Evolutionary conservation across 2,888 invertebrate species (phyloP).

Genomic region (Dryococelus australis): DNA sequence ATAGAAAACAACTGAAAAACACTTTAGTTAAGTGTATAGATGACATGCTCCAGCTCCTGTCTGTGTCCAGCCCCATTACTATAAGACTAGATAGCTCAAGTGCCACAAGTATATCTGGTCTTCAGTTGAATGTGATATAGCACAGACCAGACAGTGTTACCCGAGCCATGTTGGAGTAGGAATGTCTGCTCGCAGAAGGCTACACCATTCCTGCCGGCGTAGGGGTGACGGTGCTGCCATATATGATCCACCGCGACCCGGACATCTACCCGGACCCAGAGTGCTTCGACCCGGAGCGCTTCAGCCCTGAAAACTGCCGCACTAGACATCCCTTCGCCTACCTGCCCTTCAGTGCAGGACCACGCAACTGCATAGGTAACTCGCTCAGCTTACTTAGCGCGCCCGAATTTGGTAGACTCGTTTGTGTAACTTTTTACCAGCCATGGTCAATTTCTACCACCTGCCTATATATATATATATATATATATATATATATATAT

Average conservation of each 20-base stretch:
- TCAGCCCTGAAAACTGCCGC: not conserved
- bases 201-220: not conserved
- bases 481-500: no score
- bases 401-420: not conserved
- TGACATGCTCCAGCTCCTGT: no score
- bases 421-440: not conserved
- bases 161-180: no score
- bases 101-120: no score
- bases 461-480: no score
- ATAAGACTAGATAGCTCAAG: no score
- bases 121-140: no score
- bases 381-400: not conserved
- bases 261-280: not conserved
- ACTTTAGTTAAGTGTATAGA: no score
- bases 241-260: not conserved
- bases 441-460: not conserved
- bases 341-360: conserved; percentile 16
- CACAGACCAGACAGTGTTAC: no score
- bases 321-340: conserved; percentile 3
- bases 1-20: no score
- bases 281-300: not conserved
- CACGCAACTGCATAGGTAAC: conserved; percentile 4
- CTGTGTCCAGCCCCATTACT: no score
- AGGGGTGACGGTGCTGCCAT: not conserved
- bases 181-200: not conserved